Conservation (phyloP, 1,140 invertebrate species). For the Galleria mellonella region DNA sequence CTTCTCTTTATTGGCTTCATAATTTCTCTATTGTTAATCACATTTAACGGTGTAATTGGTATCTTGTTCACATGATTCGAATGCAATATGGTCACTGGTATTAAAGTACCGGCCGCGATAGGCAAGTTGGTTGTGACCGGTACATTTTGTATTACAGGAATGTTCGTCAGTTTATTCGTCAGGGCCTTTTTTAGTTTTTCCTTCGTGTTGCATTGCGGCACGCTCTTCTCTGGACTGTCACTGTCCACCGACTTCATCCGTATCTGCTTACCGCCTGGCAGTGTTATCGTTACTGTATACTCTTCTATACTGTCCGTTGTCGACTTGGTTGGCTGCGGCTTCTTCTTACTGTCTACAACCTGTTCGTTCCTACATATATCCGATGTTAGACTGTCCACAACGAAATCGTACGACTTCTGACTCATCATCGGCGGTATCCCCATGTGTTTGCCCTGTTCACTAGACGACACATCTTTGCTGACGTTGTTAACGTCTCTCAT, state of each 20-base stretch:
- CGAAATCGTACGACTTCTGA: slow-evolving; percentile 55
- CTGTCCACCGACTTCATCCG: slow-evolving; percentile 48
- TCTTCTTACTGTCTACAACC: slow-evolving; percentile 1
- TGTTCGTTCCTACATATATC: slow-evolving; percentile 28
- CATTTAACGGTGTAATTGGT: slow-evolving; percentile 27
- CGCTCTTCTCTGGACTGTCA: slow-evolving; percentile 17
- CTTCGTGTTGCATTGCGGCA: slow-evolving; percentile 26
- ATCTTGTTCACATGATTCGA: slow-evolving; percentile 24
- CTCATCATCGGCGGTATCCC: slow-evolving; percentile 53
- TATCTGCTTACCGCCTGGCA: slow-evolving; percentile 46
- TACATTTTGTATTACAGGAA: slow-evolving; percentile 13
- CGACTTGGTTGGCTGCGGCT: background rate
- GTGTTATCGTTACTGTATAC: slow-evolving; percentile 52
- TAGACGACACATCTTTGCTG: slow-evolving; percentile 24
- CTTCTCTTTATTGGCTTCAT: background rate
- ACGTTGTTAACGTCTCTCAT: slow-evolving; percentile 27
- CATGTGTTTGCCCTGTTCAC: slow-evolving; percentile 17
- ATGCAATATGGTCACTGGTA: slow-evolving; percentile 45
- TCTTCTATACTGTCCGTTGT: slow-evolving; percentile 19
- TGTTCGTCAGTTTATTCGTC: slow-evolving; percentile 26
- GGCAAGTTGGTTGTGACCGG: slow-evolving; percentile 25
- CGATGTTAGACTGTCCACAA: slow-evolving; percentile 51
- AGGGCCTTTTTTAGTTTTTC: slow-evolving; percentile 44
- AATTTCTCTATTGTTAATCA: background rate
- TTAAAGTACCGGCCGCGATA: slow-evolving; percentile 34